phyloP scores from a whole-genome alignment of 2,113 vertebrate genomes.

The human (Homo sapiens) region DNA sequence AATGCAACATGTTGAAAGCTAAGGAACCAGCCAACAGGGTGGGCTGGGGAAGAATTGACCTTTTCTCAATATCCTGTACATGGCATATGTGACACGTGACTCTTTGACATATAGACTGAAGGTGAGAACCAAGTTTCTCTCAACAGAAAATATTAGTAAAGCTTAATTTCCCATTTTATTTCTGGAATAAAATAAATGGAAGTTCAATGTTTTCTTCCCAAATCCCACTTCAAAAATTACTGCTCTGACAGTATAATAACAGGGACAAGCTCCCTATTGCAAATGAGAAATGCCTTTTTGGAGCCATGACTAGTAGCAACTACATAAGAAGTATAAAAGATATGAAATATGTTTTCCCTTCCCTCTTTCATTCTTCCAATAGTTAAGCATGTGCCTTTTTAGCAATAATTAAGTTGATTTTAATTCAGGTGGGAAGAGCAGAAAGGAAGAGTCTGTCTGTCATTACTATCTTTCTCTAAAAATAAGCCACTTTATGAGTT shows the following conservation, averaged over 20 bases:
- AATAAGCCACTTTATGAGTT: background rate
- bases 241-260: background rate
- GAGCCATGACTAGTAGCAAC: background rate
- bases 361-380: background rate
- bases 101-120: background rate
- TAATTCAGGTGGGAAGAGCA: background rate
- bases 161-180: background rate
- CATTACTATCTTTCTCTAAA: background rate
- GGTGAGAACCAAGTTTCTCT: background rate
- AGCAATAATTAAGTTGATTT: background rate
- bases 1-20: background rate
- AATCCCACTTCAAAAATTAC: background rate
- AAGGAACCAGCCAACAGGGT: background rate
- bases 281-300: background rate
- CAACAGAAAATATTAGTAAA: background rate
- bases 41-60: rapidly evolving
- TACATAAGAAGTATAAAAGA: background rate
- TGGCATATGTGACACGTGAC: background rate
- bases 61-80: background rate
- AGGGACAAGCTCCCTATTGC: background rate
- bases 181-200: background rate
- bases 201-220: constrained; percentile 45
- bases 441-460: background rate
- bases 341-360: background rate
- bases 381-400: background rate